Evolutionary conservation across 2,797 vertebrate species (phyloP).

Genomic region (Brachyalestes nurse): DNA sequence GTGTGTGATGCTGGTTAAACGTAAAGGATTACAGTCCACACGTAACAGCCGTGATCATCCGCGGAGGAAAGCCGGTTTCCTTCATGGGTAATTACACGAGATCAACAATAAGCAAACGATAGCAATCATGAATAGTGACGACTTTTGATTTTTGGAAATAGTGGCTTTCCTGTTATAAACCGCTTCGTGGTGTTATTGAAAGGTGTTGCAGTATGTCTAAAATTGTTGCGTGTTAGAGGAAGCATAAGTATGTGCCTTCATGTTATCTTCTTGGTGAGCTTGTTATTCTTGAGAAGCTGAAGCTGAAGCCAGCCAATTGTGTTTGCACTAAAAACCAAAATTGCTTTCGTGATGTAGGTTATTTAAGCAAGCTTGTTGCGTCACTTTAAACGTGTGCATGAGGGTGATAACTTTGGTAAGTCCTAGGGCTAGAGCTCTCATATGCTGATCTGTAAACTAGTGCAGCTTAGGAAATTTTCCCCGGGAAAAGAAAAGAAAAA

Average conservation of each 20-base stretch:
- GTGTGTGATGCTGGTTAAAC: conserved; percentile 57
- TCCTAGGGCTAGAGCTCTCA: conserved; percentile 82
- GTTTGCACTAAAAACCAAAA: conserved; percentile 88
- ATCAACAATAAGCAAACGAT: conserved; percentile 63
- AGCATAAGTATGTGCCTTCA: conserved; percentile 88
- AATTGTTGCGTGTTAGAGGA: conserved; percentile 86
- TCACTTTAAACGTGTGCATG: conserved; percentile 88
- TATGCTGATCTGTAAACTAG: conserved; percentile 82
- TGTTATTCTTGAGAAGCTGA: conserved; percentile 84
- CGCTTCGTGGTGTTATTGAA: conserved; percentile 81
- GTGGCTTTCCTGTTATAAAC: conserved; percentile 81
- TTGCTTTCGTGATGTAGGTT: conserved; percentile 86
- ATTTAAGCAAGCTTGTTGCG: conserved; percentile 85
- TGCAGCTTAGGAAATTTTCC: conserved; percentile 77
- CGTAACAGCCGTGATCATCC: conserved; percentile 52
- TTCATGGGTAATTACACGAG: conserved; percentile 66
- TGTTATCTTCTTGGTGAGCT: conserved; percentile 87
- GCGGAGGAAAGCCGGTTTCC: conserved; percentile 47
- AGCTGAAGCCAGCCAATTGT: conserved; percentile 85
- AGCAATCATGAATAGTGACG: conserved; percentile 66
- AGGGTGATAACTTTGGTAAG: conserved; percentile 80
- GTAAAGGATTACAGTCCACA: conserved; percentile 64
- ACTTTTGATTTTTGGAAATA: conserved; percentile 75
- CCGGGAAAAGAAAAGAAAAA: conserved; percentile 67
- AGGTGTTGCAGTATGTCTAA: conserved; percentile 82